A percentile compares a stretch with the other conserved stretches of the same genome.
Conservation (phyloP, 2,113 vertebrate genomes). For the Nestor notabilis region DNA sequence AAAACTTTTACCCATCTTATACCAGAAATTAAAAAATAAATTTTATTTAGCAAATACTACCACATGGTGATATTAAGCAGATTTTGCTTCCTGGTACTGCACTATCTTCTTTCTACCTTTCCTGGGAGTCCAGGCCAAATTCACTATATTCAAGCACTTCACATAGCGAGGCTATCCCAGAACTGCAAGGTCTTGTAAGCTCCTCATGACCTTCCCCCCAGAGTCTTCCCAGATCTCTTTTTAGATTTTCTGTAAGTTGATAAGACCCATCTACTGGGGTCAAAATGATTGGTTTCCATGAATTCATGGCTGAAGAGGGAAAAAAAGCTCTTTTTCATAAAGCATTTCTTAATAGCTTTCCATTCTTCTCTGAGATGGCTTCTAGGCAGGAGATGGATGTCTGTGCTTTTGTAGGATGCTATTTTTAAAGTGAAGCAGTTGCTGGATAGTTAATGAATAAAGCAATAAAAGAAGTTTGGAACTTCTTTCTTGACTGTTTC, state of each 20-base stretch:
- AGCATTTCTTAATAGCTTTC: slow-evolving; percentile 51
- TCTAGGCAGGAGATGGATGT: slow-evolving; percentile 62
- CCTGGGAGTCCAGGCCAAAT: not conserved
- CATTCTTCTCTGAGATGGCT: slow-evolving; percentile 57
- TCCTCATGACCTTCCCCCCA: not conserved
- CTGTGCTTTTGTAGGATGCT: slow-evolving; percentile 46
- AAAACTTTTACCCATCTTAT: not conserved
- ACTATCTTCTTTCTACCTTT: not conserved
- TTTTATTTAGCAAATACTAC: not conserved
- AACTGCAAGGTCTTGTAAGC: not conserved
- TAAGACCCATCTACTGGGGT: not conserved
- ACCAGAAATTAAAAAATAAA: not conserved
- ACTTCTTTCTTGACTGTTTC: not conserved
- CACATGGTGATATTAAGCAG: not conserved
- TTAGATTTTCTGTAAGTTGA: not conserved
- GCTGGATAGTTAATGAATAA: slow-evolving; percentile 43
- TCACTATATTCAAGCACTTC: not conserved
- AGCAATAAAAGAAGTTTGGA: slow-evolving; percentile 40
- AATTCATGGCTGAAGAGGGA: not conserved
- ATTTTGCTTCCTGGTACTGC: not conserved
- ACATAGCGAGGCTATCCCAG: not conserved
- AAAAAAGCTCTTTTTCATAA: not conserved
- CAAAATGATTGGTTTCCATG: not conserved
- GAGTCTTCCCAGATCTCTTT: not conserved
- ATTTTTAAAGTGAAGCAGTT: slow-evolving; percentile 52